Evolutionary conservation across 2,888 invertebrate species (phyloP), one percentile per base, ranked within the genome.

Genomic region (Cerastis rubricosa): DNA sequence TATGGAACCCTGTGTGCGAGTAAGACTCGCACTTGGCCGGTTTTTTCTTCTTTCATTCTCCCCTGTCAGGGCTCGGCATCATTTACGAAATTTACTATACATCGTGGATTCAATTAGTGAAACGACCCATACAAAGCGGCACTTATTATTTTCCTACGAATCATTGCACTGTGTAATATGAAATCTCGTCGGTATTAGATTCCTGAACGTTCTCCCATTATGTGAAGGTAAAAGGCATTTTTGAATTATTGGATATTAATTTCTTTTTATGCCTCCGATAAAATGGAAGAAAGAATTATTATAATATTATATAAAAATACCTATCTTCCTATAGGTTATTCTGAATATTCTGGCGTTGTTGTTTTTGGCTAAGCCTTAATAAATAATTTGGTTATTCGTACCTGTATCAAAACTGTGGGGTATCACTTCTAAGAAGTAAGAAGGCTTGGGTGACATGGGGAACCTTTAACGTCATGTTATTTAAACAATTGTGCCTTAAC

Each of bases 91-190:
- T 70, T 73, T 57, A 25, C n/a, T 72, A 45, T 35, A 47, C 29
- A 63, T 72, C 47, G 57, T 69, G 71, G 11, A 72, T 75, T 80
- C 85, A 85, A 81, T 86, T 71, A 82, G 77, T 77, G 54, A 71
- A 85, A 54, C 74, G 84, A 65, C 67, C 76, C 78, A 73, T 78
- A 68, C 3, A 71, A 74, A 77, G 83, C 82, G 71, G 61, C 63
- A 59, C 88, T 87, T 88, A 88, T 88, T 88, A 88, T 85, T 85
- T 86, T 82, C 74, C 72, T 67, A 65, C 84, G 84, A 83, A 76
- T 81, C 87, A 83, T 78, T 87, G 79, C 81, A 82, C 84, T 69
- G 77, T 78, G 68, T 74, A 68, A 85, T 81, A 63, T 63, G 61
- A 85, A 80, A 85, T 85, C 83, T 76, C 79, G 29, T 64, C 45